These are phyloP conservation scores for Andrena haemorrhoa DNA, from an alignment of 2,888 invertebrate species.

Conservation along the genomic window DNA sequence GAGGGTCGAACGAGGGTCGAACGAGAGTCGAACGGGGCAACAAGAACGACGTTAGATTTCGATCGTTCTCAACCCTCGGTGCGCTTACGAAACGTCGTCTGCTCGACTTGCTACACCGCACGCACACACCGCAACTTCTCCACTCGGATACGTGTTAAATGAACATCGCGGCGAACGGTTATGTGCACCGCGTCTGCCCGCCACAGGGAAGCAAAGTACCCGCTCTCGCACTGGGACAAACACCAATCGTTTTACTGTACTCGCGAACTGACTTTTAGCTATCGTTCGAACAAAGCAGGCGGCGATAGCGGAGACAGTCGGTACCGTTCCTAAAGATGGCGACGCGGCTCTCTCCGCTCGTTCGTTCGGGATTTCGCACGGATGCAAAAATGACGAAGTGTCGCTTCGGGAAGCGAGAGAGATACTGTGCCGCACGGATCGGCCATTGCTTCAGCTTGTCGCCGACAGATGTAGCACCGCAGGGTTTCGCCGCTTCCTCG, in stretches of 20 bases:
- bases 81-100: conserved; percentile 52
- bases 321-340: conserved; percentile 79
- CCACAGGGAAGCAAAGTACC: conserved; percentile 20
- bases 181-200: conserved; percentile 31
- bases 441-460: conserved; percentile 62
- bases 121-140: conserved; percentile 37
- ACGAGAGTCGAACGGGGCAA: background rate
- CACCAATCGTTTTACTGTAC: conserved; percentile 35
- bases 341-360: conserved; percentile 73
- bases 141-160: conserved; percentile 38
- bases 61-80: conserved; percentile 56
- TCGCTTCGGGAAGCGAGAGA: conserved; percentile 69
- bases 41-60: conserved; percentile 32
- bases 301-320: conserved; percentile 60
- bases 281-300: conserved; percentile 47
- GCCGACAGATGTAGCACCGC: conserved; percentile 73
- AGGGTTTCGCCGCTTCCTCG: conserved; percentile 25
- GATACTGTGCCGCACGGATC: conserved; percentile 73
- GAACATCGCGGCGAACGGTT: conserved; percentile 54
- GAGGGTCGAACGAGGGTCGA: conserved; percentile 24
- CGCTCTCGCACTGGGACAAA: conserved; percentile 39
- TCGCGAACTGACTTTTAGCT: conserved; percentile 46
- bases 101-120: conserved; percentile 44
- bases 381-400: conserved; percentile 76
- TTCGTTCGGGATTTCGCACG: conserved; percentile 78